Evolutionary conservation across 2,797 vertebrate species (phyloP).

Genomic region (Adrianichthys oophorus): DNA sequence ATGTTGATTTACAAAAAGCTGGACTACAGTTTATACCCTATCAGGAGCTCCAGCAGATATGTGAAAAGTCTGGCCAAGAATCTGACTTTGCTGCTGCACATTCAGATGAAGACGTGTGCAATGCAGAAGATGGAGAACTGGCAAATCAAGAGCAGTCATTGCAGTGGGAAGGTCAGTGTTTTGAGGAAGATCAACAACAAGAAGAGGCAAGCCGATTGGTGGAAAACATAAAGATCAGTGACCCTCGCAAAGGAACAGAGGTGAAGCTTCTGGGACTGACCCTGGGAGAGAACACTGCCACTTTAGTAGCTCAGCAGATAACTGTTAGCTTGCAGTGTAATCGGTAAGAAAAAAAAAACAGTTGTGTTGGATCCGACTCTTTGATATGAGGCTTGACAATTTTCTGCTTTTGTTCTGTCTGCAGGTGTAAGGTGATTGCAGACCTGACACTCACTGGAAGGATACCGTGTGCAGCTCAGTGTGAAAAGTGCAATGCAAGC

Average conservation of each 20-base stretch:
- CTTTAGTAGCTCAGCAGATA: conserved; percentile 69
- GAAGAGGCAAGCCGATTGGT: conserved; percentile 53
- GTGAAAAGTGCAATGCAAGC: conserved; percentile 78
- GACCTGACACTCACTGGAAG: conserved; percentile 75
- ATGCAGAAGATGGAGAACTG: conserved; percentile 8
- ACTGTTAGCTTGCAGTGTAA: conserved; percentile 81
- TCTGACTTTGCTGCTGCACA: conserved; percentile 3
- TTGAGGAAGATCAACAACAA: conserved; percentile 37
- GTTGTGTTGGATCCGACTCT: neutral
- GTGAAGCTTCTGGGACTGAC: conserved; percentile 78
- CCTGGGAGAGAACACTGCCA: conserved; percentile 81
- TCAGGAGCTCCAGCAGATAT: conserved; percentile 77
- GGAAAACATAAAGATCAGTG: conserved; percentile 76
- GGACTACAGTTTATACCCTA: conserved; percentile 84
- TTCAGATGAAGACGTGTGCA: neutral
- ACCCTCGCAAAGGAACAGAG: conserved; percentile 80
- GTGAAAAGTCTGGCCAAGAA: conserved; percentile 42
- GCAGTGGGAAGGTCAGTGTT: conserved; percentile 26
- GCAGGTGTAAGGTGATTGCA: conserved; percentile 82
- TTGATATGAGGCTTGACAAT: neutral
- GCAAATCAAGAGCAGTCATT: conserved; percentile 16
- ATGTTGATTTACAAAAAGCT: conserved; percentile 78
- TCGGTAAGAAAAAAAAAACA: conserved; percentile 57
- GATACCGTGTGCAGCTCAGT: conserved; percentile 73
- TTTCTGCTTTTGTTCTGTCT: neutral